Percentiles rank a stretch among this genome's conserved stretches.
These are phyloP conservation scores for Gracilinanus agilis DNA, from an alignment of 2,113 vertebrate species.

Conservation along the genomic window DNA sequence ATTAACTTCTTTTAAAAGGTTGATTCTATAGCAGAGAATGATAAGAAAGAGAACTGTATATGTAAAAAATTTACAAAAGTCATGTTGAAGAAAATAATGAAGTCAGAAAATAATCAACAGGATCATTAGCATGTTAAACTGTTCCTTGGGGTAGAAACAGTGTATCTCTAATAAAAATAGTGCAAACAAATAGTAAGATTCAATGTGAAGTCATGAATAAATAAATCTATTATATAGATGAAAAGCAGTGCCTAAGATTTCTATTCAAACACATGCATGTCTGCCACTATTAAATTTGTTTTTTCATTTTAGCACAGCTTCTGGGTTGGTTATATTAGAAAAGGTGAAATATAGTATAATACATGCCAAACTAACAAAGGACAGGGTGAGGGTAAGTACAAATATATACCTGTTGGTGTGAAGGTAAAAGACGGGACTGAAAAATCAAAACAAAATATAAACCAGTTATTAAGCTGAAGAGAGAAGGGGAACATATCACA, in stretches of 20 bases:
- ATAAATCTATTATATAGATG: slow-evolving; percentile 6
- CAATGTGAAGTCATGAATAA: slow-evolving; percentile 26
- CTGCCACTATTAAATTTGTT: slow-evolving; percentile 15
- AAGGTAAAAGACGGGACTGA: slow-evolving; percentile 99
- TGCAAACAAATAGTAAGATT: slow-evolving; percentile 55
- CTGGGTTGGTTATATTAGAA: slow-evolving; percentile 76
- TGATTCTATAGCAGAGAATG: slow-evolving; percentile 62
- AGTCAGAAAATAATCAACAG: slow-evolving; percentile 60
- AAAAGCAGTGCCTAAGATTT: slow-evolving; percentile 30
- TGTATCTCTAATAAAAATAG: slow-evolving; percentile 62
- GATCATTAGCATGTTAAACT: slow-evolving; percentile 62
- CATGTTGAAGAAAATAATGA: slow-evolving; percentile 40
- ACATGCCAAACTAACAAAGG: slow-evolving; percentile 85
- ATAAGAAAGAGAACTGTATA: slow-evolving; percentile 39
- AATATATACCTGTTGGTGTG: slow-evolving; percentile 98
- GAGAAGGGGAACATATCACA: slow-evolving; percentile 89
- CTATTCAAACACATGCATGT: slow-evolving; percentile 44
- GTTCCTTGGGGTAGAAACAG: slow-evolving; percentile 50
- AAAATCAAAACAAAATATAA: slow-evolving; percentile 90
- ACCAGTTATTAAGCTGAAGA: slow-evolving; percentile 91
- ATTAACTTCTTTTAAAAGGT: slow-evolving; percentile 63
- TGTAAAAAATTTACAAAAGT: slow-evolving; percentile 44
- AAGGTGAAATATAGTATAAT: slow-evolving; percentile 79
- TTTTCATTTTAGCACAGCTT: slow-evolving; percentile 56
- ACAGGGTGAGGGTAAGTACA: slow-evolving; percentile 84